Evolutionary conservation across 2,888 invertebrate genomes (phyloP).

Genomic region (Cheilosia vernalis): DNA sequence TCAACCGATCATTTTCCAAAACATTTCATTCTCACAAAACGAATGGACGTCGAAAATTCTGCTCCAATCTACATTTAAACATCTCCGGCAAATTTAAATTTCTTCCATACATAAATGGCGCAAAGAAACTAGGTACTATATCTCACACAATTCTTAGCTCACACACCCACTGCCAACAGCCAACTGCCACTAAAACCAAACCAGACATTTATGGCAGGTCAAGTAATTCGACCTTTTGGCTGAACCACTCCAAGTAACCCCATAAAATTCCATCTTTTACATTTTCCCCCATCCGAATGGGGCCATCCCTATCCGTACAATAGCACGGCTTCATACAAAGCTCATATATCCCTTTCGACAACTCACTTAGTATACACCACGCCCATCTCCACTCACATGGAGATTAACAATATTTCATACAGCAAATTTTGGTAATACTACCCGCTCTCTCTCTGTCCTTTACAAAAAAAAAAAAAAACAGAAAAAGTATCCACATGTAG

Average conservation of each 20-base stretch:
- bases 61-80: neutral
- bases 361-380: constrained; percentile 57
- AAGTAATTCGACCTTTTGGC: constrained; percentile 40
- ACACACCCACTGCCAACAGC: neutral
- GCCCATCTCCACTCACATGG: constrained; percentile 49
- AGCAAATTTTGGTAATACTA: constrained; percentile 39
- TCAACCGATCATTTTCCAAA: no score
- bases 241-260: constrained; percentile 32
- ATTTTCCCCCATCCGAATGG: constrained; percentile 29
- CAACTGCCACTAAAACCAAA: constrained; percentile 28
- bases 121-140: neutral
- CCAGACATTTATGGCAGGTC: constrained; percentile 57
- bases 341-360: constrained; percentile 63
- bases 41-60: no score
- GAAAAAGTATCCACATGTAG: constrained; percentile 57
- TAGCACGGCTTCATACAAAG: constrained; percentile 14
- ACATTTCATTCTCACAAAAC: no score
- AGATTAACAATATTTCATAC: constrained; percentile 65
- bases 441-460: constrained; percentile 3
- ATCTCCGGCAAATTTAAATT: neutral
- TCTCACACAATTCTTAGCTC: neutral
- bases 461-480: constrained; percentile 1
- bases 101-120: neutral
- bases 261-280: constrained; percentile 34
- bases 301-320: neutral